Base-by-base conservation (phyloP, 2,888 invertebrate genomes). In the Drosophila tripunctata region DNA sequence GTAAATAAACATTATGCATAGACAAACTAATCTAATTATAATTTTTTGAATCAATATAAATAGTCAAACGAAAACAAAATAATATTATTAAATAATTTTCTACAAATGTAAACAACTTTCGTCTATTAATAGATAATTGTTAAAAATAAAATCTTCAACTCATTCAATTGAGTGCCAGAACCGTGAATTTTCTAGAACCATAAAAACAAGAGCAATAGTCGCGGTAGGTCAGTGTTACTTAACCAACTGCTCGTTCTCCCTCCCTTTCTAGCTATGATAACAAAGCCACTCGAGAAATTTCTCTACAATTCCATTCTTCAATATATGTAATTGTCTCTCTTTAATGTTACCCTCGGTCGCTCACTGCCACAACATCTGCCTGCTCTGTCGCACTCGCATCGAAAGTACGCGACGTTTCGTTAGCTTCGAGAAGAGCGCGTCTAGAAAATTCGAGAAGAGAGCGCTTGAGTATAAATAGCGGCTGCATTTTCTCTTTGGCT, bases 391-490 rank as follows among this genome's bases (percentile, higher is more conserved):
- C 19, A 15, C 22, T 17, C n/a, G 1, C 33, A 12, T 43, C 15
- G 60, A 62, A 41, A 4, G 17, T 27, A 7, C 63, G 10, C 12
- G 51, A 44, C 19, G 43, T 41, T 72, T 60, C 52, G 40, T 21
- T 3, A 5, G 15, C 4, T 62, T 60, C 80, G 65, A 57, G 67
- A 79, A 65, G 64, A 65, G 67, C 36, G 52, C 24, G 15, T 50
- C 75, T 50, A 67, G 82, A 82, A 75, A 35, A 40, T 78, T 81
- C 82, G 50, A 14, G 54, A 57, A 51, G 35, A 68, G 76, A 45
- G 68, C 55, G 40, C 33, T 2, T 1, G 36, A 30, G 81, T 82
- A 82, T 82, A 82, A 82, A 82, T 83, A 80, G 45, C 41, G 52
- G 33, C 22, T 54, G 4, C 31, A 36, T n/a, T 70, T 54, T 35